Conservation (phyloP, 2,113 vertebrate species). For the Antigone vipio region DNA sequence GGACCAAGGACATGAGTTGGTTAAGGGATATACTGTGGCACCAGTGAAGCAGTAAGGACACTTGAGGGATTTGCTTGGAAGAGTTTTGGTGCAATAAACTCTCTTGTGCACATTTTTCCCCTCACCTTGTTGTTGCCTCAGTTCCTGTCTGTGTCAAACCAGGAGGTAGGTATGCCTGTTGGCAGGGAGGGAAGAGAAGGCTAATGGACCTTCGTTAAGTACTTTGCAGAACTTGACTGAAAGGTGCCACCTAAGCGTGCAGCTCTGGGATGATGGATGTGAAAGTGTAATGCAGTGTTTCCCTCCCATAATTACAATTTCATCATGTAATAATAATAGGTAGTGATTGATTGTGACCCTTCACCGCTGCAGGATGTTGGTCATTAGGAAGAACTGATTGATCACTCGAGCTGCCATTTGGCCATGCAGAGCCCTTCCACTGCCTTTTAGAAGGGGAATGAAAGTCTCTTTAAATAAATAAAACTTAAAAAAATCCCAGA, state of each 20-base stretch:
- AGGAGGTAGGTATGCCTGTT: background rate
- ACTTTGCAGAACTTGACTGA: background rate
- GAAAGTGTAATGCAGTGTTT: background rate
- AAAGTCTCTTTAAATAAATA: background rate
- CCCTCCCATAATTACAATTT: background rate
- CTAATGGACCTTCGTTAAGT: background rate
- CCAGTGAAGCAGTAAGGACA: background rate
- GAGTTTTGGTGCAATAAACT: background rate
- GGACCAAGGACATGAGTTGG: background rate
- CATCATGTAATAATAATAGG: conserved; percentile 10
- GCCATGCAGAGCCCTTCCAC: background rate
- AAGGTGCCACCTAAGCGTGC: background rate
- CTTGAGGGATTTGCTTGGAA: background rate
- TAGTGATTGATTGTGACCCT: conserved; percentile 10
- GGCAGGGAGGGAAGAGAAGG: background rate
- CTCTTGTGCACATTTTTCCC: background rate
- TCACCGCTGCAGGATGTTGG: background rate
- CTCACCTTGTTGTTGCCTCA: background rate
- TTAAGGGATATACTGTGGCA: background rate
- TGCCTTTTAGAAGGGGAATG: background rate
- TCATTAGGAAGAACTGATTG: background rate
- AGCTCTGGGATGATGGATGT: background rate
- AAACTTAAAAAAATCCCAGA: background rate
- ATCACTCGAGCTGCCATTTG: background rate
- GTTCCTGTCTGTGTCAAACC: background rate